Conservation (phyloP, 2,888 invertebrate species). For the Cephalotes varians region DNA sequence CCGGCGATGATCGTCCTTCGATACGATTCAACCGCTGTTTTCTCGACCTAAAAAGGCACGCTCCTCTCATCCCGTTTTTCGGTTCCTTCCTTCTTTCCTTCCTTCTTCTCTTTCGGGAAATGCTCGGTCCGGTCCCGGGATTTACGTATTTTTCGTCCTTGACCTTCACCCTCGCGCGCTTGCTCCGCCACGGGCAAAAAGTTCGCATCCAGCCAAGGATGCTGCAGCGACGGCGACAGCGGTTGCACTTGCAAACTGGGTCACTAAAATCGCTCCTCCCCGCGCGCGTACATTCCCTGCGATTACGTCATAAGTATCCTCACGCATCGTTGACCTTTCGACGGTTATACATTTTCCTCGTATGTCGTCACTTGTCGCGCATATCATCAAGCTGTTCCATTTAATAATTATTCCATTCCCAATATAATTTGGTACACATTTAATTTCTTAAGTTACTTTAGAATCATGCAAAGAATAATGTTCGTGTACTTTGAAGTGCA, state of each 20-base stretch:
- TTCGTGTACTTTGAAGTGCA: not conserved
- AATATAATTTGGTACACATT: not conserved
- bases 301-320: slow-evolving; percentile 43
- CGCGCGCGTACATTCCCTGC: not conserved
- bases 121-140: slow-evolving; percentile 23
- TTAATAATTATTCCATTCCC: slow-evolving; percentile 1
- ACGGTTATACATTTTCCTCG: not conserved
- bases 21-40: slow-evolving; percentile 32
- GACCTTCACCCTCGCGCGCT: slow-evolving; percentile 59
- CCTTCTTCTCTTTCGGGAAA: slow-evolving; percentile 21
- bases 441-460: not conserved
- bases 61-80: not conserved
- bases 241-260: slow-evolving; percentile 62
- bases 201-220: slow-evolving; percentile 51
- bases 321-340: slow-evolving; percentile 7
- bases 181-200: slow-evolving; percentile 50
- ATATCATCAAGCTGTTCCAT: not conserved
- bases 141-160: slow-evolving; percentile 68
- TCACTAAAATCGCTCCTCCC: slow-evolving; percentile 56
- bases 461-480: not conserved
- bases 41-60: slow-evolving; percentile 56
- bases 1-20: slow-evolving; percentile 32
- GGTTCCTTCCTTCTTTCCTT: slow-evolving; percentile 15
- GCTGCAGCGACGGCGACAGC: slow-evolving; percentile 26
- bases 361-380: not conserved